Evolutionary conservation across 2,797 vertebrate genomes (phyloP).

Genomic region (Bryconaethiops microstoma): DNA sequence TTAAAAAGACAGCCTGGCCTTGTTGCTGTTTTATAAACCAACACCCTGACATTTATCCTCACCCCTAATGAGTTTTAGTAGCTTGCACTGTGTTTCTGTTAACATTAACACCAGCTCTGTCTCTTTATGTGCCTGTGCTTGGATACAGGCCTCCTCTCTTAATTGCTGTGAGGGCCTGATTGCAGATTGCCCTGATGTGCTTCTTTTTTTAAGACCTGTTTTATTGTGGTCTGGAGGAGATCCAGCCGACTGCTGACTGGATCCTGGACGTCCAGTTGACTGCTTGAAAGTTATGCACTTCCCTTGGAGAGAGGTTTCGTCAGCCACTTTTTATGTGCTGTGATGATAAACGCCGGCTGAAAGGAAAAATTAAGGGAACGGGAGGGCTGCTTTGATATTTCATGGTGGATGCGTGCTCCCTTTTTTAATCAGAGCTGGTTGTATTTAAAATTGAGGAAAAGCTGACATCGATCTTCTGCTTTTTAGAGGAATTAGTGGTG

Average conservation of each 20-base stretch:
- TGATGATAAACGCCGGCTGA: constrained; percentile 64
- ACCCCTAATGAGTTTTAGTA: constrained; percentile 34
- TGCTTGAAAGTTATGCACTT: constrained; percentile 58
- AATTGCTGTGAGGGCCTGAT: constrained; percentile 21
- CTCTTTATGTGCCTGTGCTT: constrained; percentile 12
- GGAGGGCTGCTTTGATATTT: constrained; percentile 62
- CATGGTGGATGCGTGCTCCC: constrained; percentile 63
- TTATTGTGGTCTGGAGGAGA: constrained; percentile 68
- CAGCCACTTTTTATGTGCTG: constrained; percentile 69
- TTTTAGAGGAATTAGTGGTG: constrained; percentile 67
- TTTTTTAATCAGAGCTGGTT: constrained; percentile 69
- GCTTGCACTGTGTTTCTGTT: constrained; percentile 7
- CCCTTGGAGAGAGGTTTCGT: constrained; percentile 63
- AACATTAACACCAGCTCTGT: constrained; percentile 12
- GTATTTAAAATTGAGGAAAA: constrained; percentile 68
- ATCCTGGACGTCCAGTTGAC: constrained; percentile 8
- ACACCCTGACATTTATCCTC: constrained; percentile 6
- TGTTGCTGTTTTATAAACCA: constrained; percentile 14
- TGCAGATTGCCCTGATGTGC: neutral
- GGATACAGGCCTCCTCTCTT: constrained; percentile 11
- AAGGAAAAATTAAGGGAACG: constrained; percentile 54
- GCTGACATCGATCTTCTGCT: constrained; percentile 66
- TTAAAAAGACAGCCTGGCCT: neutral
- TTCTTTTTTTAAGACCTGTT: constrained; percentile 23
- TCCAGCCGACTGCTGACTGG: constrained; percentile 62